Conservation (phyloP, 35 echinoderm and acorn worm species). For the Diadema setosum region DNA sequence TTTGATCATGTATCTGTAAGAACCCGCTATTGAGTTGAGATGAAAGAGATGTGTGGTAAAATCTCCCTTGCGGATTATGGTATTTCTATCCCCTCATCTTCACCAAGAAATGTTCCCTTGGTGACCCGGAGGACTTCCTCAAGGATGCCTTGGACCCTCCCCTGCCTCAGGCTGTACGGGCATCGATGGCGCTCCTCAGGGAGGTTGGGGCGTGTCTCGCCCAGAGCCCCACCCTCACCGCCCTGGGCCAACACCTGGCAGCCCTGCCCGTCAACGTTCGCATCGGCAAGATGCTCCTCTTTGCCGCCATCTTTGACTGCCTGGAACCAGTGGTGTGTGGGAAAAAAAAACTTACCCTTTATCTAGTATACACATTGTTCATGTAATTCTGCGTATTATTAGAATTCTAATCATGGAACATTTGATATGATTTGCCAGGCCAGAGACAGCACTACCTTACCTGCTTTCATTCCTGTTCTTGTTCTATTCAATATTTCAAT, state of each 20-base stretch:
- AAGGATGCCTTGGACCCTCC: constrained; percentile 77
- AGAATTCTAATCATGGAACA: no score
- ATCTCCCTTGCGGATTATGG: no score
- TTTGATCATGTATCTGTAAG: no score
- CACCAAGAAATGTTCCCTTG: constrained; percentile 82
- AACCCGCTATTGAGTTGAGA: no score
- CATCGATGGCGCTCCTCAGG: constrained; percentile 68
- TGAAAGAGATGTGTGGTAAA: no score
- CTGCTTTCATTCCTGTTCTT: no score
- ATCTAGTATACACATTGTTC: not conserved
- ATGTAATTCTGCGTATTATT: no score
- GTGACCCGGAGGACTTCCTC: constrained; percentile 74
- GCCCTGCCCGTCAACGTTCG: constrained; percentile 89
- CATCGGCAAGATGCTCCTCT: constrained; percentile 90
- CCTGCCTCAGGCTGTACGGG: constrained; percentile 24
- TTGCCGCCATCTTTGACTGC: constrained; percentile 92
- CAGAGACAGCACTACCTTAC: no score
- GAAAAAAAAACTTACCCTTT: no score
- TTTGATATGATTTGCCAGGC: no score
- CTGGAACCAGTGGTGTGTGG: constrained; percentile 87
- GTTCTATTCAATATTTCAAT: no score
- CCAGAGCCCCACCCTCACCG: constrained; percentile 64
- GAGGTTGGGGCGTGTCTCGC: constrained; percentile 82
- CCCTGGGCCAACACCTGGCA: constrained; percentile 85
- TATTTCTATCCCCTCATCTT: no score